These are phyloP conservation scores for Dysmachus trigonus DNA, from an alignment of 2,888 invertebrate genomes.

Conservation along the genomic window DNA sequence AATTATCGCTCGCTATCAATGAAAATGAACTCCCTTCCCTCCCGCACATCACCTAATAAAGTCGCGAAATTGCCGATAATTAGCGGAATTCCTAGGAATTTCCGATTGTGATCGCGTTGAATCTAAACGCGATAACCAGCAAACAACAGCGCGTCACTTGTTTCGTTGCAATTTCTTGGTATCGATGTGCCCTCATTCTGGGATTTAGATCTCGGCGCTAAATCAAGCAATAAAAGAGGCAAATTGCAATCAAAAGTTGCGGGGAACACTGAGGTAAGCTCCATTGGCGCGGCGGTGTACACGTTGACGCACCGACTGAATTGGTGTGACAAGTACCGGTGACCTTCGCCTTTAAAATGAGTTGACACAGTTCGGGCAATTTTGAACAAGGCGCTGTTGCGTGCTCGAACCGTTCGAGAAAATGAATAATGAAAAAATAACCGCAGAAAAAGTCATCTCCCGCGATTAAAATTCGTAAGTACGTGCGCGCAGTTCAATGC, in stretches of 20 bases:
- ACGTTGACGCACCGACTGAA: background rate
- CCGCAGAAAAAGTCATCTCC: background rate
- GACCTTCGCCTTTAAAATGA: constrained; percentile 5
- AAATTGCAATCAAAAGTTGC: background rate
- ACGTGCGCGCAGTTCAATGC: background rate
- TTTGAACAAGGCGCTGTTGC: background rate
- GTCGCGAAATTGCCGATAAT: background rate
- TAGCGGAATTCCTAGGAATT: constrained; percentile 6
- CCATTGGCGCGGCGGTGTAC: background rate
- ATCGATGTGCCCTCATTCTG: background rate
- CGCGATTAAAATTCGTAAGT: background rate
- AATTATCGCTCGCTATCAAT: background rate
- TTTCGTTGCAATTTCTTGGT: constrained; percentile 2
- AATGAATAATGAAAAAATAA: background rate
- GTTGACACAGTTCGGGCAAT: background rate
- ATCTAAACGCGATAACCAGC: background rate
- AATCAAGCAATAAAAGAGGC: background rate
- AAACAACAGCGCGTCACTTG: background rate
- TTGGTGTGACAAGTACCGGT: background rate
- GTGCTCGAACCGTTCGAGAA: background rate
- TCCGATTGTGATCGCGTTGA: background rate
- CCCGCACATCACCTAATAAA: background rate
- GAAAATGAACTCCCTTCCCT: background rate
- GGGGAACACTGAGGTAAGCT: background rate
- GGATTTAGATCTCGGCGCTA: background rate